Base-by-base conservation (phyloP, 2,888 invertebrate genomes). In the Prionchulus punctatus region DNA sequence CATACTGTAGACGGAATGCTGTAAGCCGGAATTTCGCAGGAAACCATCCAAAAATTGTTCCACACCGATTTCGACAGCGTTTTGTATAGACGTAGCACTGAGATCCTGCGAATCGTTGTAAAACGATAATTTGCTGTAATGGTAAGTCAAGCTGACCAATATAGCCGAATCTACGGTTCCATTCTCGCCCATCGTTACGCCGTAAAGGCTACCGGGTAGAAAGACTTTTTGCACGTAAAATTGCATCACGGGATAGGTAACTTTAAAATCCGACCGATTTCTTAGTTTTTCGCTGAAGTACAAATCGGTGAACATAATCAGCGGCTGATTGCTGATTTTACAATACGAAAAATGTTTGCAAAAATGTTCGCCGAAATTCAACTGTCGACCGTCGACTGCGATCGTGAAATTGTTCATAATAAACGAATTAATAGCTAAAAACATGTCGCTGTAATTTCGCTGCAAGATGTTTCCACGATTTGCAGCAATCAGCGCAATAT, bases 221-320 rank as follows among this genome's bases (percentile, higher is more conserved):
- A 69, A 69, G 58, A 69, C 63, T 53, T 65, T 67, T 49, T 62
- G 64, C 31, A 67, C 67, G 62, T 64, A 69, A 45, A 67, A 66
- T 49, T 67, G 64, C 64, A 69, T 64, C 4, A 65, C 64, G 1
- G 69, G 69, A 57, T 67, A 69, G 15, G 50, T 49, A 26, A 49
- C 7, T 28, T 28, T 7, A 28, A 28, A 28, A 4, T 49, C 15
- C 12, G 26, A 3, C 7, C 30, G 12, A 7, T 23, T n/a, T 12
- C 23, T 12, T 23, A 23, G 7, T 23, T 12, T 23, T 23, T 12
- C 4, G 30, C 28, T 30, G 30, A 49, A 49, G 12, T 28, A 68
- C 4, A 66, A 61, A 52, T 66, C 65, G 51, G 65, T 61, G 58
- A 68, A 68, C 23, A 27, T 65, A 15, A 18, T 28, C 12, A 28